Base-by-base conservation (phyloP, 1,140 invertebrate genomes). In the Chrysopa pallens region DNA sequence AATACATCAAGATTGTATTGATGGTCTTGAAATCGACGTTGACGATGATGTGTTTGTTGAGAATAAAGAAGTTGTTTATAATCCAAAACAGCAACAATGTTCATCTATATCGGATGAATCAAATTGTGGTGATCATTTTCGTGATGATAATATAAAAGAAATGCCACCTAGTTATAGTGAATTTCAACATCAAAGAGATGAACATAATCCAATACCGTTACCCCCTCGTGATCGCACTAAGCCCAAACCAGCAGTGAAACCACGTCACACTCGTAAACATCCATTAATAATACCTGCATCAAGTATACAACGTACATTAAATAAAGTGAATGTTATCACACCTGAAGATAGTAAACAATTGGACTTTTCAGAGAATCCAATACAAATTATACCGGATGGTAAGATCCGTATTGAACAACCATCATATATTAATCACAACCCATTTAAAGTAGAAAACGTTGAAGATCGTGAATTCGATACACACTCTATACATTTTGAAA, bases 201-300 rank as follows among this genome's bases (percentile, higher is more conserved):
- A 72, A 13, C 65, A 69, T 14, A 84, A 84, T 64, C 75, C 78
- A 1, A 73, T 88, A 46, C 87, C 87, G 1, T 56, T 93, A 46
- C 88, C 88, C 1, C 87, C 87, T 0, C 67, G 84, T 48, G 84
- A 90, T 53, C 68, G 81, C 38, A 77, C 75, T 23, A 80, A 79
- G 52, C 70, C 73, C 6, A 57, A 74, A 9, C 70, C 73, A 42
- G 68, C 71, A 1, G 68, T 64, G 36, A 73, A 81, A 49, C 78
- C 84, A 2, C 63, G 85, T 28, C 87, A 88, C 59, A 80, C 86
- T 42, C 65, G 87, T 36, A 90, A 88, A 58, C 81, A 91, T 70
- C 87, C 88, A 0, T 59, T 92, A n/a, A 77, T 89, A 33, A 81
- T 88, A 48, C 82, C 84, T 11, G 71, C 69, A 28, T 51, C 52